A percentile compares a stretch with the other conserved stretches of the same genome.
Conservation (phyloP, 2,113 vertebrate genomes). For the Puffinus mauretanicus region DNA sequence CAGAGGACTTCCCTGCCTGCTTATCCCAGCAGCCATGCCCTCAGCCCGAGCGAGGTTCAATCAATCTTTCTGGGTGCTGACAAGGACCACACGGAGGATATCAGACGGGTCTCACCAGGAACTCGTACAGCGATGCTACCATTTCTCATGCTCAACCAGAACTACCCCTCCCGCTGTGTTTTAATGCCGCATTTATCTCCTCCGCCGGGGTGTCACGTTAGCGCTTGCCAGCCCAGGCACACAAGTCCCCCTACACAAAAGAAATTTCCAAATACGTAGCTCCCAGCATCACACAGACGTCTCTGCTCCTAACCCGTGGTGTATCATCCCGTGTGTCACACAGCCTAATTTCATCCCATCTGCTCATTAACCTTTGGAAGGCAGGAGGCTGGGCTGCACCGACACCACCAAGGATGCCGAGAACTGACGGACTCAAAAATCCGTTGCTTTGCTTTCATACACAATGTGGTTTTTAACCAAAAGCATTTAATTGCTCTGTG, state of each 20-base stretch:
- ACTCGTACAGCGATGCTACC: background rate
- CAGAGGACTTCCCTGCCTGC: background rate
- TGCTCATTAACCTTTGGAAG: background rate
- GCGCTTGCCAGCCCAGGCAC: background rate
- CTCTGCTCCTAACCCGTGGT: background rate
- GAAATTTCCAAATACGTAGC: background rate
- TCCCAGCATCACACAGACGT: background rate
- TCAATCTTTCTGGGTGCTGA: background rate
- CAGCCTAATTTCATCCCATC: background rate
- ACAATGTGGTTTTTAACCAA: background rate
- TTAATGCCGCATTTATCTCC: background rate
- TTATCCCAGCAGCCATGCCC: background rate
- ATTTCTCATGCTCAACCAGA: background rate
- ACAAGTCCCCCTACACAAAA: background rate
- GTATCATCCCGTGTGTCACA: fast-evolving
- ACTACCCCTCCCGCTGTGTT: background rate
- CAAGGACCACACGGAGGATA: background rate
- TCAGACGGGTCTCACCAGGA: background rate
- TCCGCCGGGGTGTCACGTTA: fast-evolving
- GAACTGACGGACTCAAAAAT: background rate
- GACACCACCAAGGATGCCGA: background rate
- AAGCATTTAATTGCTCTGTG: background rate
- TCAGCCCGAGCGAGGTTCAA: background rate
- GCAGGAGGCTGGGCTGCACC: background rate
- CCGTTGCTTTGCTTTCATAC: background rate